Evolutionary conservation across 2,888 invertebrate genomes (phyloP), one percentile per base, ranked within the genome.

Genomic region (Limnephilus auricula): DNA sequence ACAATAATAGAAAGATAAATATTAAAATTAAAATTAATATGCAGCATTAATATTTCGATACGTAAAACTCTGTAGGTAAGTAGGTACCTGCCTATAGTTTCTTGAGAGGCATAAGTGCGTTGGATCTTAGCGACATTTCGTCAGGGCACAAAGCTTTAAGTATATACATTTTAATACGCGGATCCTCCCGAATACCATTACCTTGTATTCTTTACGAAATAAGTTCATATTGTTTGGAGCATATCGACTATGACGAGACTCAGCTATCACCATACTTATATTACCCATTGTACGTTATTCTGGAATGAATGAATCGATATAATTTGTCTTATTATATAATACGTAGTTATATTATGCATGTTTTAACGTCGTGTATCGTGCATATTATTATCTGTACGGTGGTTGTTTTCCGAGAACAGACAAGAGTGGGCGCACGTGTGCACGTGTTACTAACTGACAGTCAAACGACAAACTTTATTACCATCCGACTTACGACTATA

Each of bases 351-450:
- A 25, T 65, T 5, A 6, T 25, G 25, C 25, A 65, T 25, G 65
- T 65, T 65, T 65, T 65, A 65, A 65, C 65, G 65, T 65, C 65
- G 65, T 65, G 65, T 65, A 65, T 65, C 65, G 65, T 65, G 65
- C 65, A 65, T 65, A 65, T 65, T 65, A 65, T 65, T 65, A 65
- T 34, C 25, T 82, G 3, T 34, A 32, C 31, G 9, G 32, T 32
- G 15, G 34, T 82, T 25, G 82, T 82, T 32, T 82, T 82, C 32
- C 25, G 32, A 65, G 82, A 25, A 82, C 82, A 82, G 82, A 82
- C 34, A 5, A 82, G 82, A 32, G 82, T 82, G 82, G 82, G 82
- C 82, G 34, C 25, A 82, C 82, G 82, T 37, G 31, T 34, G 25
- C 32, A 82, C 82, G 31, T 32, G 82, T 82, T 25, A 25, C 32